Evolutionary conservation across 2,797 vertebrate genomes (phyloP), one percentile per base, ranked within the genome.

Genomic region (Sebastes variabilis): DNA sequence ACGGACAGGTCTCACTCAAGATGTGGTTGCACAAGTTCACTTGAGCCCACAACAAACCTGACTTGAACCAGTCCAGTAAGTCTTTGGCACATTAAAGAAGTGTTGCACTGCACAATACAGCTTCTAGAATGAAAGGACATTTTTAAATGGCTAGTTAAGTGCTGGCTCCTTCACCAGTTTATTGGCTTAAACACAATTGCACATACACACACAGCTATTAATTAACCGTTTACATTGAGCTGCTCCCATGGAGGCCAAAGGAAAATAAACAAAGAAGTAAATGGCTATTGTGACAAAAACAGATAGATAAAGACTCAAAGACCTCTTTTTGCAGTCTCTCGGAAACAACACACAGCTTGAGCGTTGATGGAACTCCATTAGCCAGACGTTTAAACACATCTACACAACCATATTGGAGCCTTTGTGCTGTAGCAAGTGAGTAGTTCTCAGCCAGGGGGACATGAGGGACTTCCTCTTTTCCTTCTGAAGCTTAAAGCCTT

Each of bases 351-450:
- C 75, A 82, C 86, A 84, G 85, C 80, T 84, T 56, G 72, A 88
- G 78, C 79, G 83, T 86, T 80, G 90, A 90, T 89, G 86, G 84
- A 85, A 72, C 76, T 89, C 91, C 91, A 93, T 94, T 93, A 92
- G 91, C 72, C 68, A 56, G 66, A 58, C 71, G 24, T 77, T 87
- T 76, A 88, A 86, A 88, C 83, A 87, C 91, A 88, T 88, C 85
- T 89, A 83, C 78, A 86, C 80, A 34, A 74, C 73, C 82, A 83
- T 75, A 87, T 72, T 81, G 77, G 81, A 85, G 86, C 58, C 85
- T 92, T 90, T 91, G 85, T 88, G 81, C 66, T 75, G 70, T 2
- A 62, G 81, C 74, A 72, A 87, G 75, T 59, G 71, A 87, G 91
- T 66, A 74, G 79, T 81, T 86, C 80, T 88, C 83, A 90, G 86